phyloP scores from a whole-genome alignment of 2,113 vertebrate species.

The Actinemys pallida region DNA sequence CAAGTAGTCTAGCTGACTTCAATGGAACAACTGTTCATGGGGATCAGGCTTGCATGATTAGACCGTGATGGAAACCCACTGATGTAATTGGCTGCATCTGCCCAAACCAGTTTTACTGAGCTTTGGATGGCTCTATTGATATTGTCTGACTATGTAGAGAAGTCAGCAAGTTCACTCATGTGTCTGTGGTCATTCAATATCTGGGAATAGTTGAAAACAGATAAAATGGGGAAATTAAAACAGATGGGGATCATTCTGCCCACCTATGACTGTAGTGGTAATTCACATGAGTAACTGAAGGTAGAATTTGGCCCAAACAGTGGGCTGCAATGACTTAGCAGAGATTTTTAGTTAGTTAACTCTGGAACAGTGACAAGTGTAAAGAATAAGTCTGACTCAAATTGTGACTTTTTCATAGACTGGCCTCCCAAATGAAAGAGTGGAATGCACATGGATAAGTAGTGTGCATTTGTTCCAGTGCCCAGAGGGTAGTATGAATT shows the following conservation, averaged over 20 bases:
- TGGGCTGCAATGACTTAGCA: neutral
- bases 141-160: neutral
- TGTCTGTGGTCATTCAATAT: neutral
- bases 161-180: too few relatives aligned
- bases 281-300: constrained; percentile 47
- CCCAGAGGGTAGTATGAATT: neutral
- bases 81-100: neutral
- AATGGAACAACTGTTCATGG: neutral
- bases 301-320: neutral
- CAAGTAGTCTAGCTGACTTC: neutral
- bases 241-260: neutral
- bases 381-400: neutral
- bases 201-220: neutral
- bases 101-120: neutral
- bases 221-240: neutral
- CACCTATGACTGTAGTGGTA: neutral
- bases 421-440: neutral
- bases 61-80: neutral
- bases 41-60: neutral
- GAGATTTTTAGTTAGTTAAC: neutral
- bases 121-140: neutral
- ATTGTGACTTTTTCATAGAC: neutral
- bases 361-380: neutral
- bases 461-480: neutral
- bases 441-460: neutral